Evolutionary conservation across 2,113 vertebrate genomes (phyloP), one percentile per base, ranked within the genome.

Genomic region (Pollachius pollachius): DNA sequence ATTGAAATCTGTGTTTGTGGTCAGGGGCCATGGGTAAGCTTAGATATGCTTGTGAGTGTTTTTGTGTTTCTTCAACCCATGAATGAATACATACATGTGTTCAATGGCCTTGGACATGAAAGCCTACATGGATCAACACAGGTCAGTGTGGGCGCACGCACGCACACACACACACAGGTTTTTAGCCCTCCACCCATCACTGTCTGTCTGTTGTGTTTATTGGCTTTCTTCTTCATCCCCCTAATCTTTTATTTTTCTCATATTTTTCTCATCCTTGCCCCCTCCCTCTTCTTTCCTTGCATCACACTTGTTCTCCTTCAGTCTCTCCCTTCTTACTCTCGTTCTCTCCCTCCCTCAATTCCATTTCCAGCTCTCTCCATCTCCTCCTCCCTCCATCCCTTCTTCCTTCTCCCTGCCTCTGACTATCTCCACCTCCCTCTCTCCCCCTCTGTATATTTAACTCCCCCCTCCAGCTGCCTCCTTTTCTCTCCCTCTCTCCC

Each of bases 401-500:
- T 8, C 13, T 18, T 12, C 59, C 3, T 18, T 12, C 58, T 18
- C 58, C n/a, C 58, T 18, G n/a, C n/a, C 58, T 18, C 5, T 13
- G 5, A 7, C 3, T n/a, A 18, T 27, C 71, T 62, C 64, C 58
- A 0, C 12, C 60, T 13, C 57, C 17, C 25, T 64, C 52, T 5
- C 3, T 7, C 58, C 16, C 8, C 5, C 27, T 71, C 79, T 30
- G 6, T 63, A 68, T 71, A 27, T 65, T 56, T 25, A 7, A 3
- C 72, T 66, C 64, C 64, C 4, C n/a, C 19, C 37, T 21, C 30
- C 3, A 16, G 9, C 64, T 23, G 18, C 15, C 64, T 25, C 15
- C 4, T 37, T 25, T 67, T 41, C 65, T 27, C 41, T 19, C 58
- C n/a, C 60, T 70, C 62, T 71, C 59, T 65, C 70, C 75, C 71